Conservation (phyloP, 2,888 invertebrate species). For the Pinctada fucata region DNA sequence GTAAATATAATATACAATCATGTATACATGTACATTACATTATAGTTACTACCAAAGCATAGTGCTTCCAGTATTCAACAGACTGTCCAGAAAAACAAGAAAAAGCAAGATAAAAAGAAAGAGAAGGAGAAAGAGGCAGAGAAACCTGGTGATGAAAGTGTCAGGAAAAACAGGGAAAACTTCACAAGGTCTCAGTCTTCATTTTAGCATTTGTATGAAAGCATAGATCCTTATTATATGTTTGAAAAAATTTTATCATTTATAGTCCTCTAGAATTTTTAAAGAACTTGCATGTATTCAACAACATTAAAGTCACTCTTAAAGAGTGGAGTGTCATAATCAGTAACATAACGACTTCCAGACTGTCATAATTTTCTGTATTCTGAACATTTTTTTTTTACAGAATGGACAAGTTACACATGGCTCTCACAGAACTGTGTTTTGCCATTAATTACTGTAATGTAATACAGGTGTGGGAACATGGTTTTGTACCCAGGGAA, state of each 20-base stretch:
- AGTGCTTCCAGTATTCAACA: conserved; percentile 94
- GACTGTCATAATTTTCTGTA: no score
- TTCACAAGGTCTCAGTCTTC: conserved; percentile 84
- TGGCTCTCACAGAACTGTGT: conserved; percentile 98
- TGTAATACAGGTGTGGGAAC: conserved; percentile 98
- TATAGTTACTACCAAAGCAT: conserved; percentile 90
- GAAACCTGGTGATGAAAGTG: conserved; percentile 97
- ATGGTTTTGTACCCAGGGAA: conserved; percentile 98
- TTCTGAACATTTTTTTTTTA: conserved; percentile 38
- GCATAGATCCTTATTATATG: not conserved
- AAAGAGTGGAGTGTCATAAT: no score
- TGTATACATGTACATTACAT: not conserved
- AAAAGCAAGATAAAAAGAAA: conserved; percentile 86
- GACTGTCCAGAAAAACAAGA: conserved; percentile 84
- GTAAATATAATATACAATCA: no score
- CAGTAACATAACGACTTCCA: no score
- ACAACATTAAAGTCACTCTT: no score
- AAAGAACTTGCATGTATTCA: no score
- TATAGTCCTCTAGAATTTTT: no score
- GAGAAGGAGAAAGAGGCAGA: conserved; percentile 83
- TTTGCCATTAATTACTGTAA: conserved; percentile 97
- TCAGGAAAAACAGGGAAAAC: conserved; percentile 95
- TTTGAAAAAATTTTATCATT: no score
- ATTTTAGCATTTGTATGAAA: not conserved
- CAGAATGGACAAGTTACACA: conserved; percentile 97